Evolutionary conservation across 2,888 invertebrate species (phyloP).

Genomic region (Keiferia lycopersicella): DNA sequence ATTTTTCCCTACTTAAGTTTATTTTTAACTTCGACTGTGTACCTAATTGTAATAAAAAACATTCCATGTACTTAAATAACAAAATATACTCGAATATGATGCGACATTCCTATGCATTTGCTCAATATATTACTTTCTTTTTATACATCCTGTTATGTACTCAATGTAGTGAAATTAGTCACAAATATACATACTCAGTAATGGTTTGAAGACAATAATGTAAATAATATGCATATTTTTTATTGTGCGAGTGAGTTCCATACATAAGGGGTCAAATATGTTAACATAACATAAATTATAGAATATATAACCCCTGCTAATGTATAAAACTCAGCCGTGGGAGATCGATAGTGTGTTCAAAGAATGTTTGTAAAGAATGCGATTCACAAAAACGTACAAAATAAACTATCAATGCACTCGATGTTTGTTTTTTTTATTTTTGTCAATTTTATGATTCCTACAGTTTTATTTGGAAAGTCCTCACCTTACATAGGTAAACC

Average conservation of each 20-base stretch:
- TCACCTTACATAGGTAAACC: too few relatives aligned
- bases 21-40: slow-evolving; percentile 14
- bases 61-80: slow-evolving; percentile 27
- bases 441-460: neutral
- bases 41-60: slow-evolving; percentile 12
- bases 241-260: slow-evolving; percentile 38
- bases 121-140: slow-evolving; percentile 33
- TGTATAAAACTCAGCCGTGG: slow-evolving; percentile 31
- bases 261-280: slow-evolving; percentile 8
- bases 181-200: slow-evolving; percentile 64
- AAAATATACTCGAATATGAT: slow-evolving; percentile 34
- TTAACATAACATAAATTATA: neutral
- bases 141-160: slow-evolving; percentile 44
- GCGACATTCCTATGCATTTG: slow-evolving; percentile 37
- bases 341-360: slow-evolving; percentile 57
- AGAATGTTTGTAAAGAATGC: slow-evolving; percentile 63
- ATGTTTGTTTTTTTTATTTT: slow-evolving; percentile 48
- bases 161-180: slow-evolving; percentile 64
- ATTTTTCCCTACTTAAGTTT: slow-evolving; percentile 33
- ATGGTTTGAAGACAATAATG: slow-evolving; percentile 37
- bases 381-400: slow-evolving; percentile 74
- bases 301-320: neutral
- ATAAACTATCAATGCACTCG: slow-evolving; percentile 77
- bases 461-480: too few relatives aligned
- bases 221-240: slow-evolving; percentile 38